Evolutionary conservation across 1,140 invertebrate species (phyloP).

Genomic region (Dendroctonus ponderosae): DNA sequence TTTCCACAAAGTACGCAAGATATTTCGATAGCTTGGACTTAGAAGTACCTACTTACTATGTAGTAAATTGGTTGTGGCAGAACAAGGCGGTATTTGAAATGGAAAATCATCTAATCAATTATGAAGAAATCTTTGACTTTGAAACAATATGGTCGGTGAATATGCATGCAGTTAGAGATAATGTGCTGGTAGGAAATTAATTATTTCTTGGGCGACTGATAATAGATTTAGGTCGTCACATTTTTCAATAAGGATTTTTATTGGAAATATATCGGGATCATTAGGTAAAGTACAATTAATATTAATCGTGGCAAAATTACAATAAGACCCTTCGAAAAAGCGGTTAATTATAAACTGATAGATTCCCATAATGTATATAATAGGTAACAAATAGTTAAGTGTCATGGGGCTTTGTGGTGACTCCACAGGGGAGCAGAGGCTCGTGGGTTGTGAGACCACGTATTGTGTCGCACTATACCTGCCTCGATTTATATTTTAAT

Average conservation of each 20-base stretch:
- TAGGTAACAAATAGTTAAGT: slow-evolving; percentile 48
- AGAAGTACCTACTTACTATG: too few species aligned
- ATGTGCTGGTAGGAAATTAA: too few species aligned
- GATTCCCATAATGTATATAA: slow-evolving; percentile 45
- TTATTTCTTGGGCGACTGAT: neutral
- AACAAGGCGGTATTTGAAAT: too few species aligned
- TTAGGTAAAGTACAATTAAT: slow-evolving; percentile 26
- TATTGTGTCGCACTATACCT: slow-evolving; percentile 48
- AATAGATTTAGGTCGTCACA: slow-evolving; percentile 10
- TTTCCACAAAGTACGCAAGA: too few species aligned
- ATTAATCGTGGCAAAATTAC: slow-evolving; percentile 13
- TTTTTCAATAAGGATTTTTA: slow-evolving; percentile 10
- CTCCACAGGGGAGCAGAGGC: slow-evolving; percentile 34
- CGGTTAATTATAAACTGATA: slow-evolving; percentile 48
- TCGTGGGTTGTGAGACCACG: slow-evolving; percentile 39
- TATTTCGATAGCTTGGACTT: too few species aligned
- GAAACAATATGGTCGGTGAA: too few species aligned
- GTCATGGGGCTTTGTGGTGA: slow-evolving; percentile 43
- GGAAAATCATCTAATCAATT: too few species aligned
- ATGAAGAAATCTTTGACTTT: too few species aligned
- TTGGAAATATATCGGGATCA: slow-evolving; percentile 21
- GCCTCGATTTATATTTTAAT: slow-evolving; percentile 50
- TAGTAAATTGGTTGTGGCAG: too few species aligned
- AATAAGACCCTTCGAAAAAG: slow-evolving; percentile 36
- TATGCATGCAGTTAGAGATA: too few species aligned